A percentile compares a stretch with the other conserved stretches of the same genome.
These are phyloP conservation scores for Albula glossodonta DNA, from an alignment of 2,113 vertebrate genomes.

Conservation along the genomic window DNA sequence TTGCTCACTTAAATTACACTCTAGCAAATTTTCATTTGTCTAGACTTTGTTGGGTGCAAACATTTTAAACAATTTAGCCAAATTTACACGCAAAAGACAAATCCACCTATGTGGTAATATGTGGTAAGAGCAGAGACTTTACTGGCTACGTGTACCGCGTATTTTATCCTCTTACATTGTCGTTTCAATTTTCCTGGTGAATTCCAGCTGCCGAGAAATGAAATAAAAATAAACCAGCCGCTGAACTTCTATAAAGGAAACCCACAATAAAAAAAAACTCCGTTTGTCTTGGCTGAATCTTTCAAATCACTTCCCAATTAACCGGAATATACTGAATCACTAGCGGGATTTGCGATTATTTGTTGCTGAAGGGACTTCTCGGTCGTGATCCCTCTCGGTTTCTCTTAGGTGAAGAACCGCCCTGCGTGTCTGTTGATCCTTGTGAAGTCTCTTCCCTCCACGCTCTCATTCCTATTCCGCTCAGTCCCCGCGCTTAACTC, in stretches of 20 bases:
- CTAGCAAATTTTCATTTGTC: neutral
- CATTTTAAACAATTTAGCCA: neutral
- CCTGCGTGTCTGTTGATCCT: constrained; percentile 23
- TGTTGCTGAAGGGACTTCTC: neutral
- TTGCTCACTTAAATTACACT: neutral
- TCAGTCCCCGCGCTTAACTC: constrained; percentile 11
- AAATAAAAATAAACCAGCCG: neutral
- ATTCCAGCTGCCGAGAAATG: constrained; percentile 3
- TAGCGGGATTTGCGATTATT: constrained; percentile 7
- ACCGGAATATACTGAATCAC: neutral
- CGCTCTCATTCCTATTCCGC: constrained; percentile 31
- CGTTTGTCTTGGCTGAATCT: neutral
- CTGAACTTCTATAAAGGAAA: constrained; percentile 17
- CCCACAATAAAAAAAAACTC: neutral
- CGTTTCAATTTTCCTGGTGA: neutral
- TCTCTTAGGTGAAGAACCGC: constrained; percentile 16
- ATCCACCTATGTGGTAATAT: neutral
- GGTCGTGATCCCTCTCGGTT: neutral
- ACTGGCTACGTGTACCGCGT: neutral
- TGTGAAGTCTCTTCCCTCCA: constrained; percentile 14
- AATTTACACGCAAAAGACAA: neutral
- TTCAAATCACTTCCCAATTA: constrained; percentile 10
- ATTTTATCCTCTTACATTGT: neutral
- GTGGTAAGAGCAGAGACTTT: neutral
- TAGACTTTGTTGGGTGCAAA: neutral